A percentile compares a stretch with the other conserved stretches of the same genome.
Evolutionary conservation across 2,888 invertebrate genomes (phyloP).

Genomic region (Lycaena phlaeas): DNA sequence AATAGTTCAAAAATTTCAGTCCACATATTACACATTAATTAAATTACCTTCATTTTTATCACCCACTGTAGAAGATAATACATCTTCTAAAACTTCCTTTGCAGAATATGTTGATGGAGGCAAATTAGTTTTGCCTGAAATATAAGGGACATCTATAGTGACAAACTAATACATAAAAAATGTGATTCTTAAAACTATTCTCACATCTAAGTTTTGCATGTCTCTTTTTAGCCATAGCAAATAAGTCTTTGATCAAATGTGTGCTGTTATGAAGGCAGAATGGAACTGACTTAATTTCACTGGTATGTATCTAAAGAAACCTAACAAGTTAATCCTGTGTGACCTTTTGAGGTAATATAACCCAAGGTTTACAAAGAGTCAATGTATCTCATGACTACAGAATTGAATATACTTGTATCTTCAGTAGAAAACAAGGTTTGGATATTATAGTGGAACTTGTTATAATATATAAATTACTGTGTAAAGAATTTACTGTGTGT

Average conservation of each 20-base stretch:
- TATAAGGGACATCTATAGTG: constrained; percentile 3
- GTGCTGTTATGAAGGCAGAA: background rate
- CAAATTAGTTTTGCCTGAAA: constrained; percentile 44
- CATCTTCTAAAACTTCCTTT: constrained; percentile 40
- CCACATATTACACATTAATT: too few relatives aligned
- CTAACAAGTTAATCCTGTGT: background rate
- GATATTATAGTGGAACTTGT: too few relatives aligned
- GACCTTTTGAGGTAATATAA: background rate
- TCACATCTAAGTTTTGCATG: constrained; percentile 19
- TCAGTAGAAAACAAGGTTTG: too few relatives aligned
- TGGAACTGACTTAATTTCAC: background rate
- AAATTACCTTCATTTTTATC: constrained; percentile 48
- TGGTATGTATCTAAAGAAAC: background rate
- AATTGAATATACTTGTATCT: too few relatives aligned
- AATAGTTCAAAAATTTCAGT: too few relatives aligned
- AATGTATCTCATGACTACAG: too few relatives aligned
- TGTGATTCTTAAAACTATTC: background rate
- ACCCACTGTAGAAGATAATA: constrained; percentile 44
- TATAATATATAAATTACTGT: too few relatives aligned
- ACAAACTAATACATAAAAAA: constrained; percentile 3
- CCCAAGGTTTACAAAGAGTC: background rate
- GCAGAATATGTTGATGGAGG: constrained; percentile 42
- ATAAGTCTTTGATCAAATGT: constrained; percentile 5
- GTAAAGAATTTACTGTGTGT: too few relatives aligned
- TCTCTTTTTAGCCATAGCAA: constrained; percentile 19